These are phyloP conservation scores for Cosmorhoe ocellata DNA, from an alignment of 2,888 invertebrate genomes.

Conservation along the genomic window DNA sequence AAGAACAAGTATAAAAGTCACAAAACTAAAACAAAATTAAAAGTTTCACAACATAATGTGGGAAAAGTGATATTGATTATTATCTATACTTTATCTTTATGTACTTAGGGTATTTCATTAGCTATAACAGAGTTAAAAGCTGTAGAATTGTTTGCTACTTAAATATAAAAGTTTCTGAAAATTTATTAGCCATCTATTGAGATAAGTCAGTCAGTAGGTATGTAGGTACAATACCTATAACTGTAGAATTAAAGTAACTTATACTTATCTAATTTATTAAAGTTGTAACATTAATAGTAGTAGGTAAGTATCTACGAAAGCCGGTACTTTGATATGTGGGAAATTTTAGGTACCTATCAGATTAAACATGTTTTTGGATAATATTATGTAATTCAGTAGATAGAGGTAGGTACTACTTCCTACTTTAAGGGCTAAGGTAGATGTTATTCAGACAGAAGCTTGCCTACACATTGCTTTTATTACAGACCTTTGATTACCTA, in stretches of 20 bases:
- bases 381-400: no score
- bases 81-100: no score
- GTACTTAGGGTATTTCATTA: conserved; percentile 10
- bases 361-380: no score
- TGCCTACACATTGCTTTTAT: no score
- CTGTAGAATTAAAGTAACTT: no score
- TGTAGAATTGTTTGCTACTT: conserved; percentile 37
- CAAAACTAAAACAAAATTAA: not conserved
- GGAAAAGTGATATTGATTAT: conserved; percentile 8
- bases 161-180: conserved; percentile 62
- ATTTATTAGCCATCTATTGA: conserved; percentile 67
- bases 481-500: no score
- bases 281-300: conserved; percentile 57
- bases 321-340: conserved; percentile 44
- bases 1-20: not conserved
- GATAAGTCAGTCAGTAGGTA: conserved; percentile 32
- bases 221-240: no score
- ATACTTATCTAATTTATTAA: conserved; percentile 36
- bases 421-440: no score
- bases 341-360: no score
- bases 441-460: no score
- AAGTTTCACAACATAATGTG: not conserved
- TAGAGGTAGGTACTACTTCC: no score
- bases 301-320: conserved; percentile 35
- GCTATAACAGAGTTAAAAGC: conserved; percentile 6